Evolutionary conservation across 2,113 vertebrate genomes (phyloP), one percentile per base, ranked within the genome.

Genomic region (Oxyura jamaicensis): DNA sequence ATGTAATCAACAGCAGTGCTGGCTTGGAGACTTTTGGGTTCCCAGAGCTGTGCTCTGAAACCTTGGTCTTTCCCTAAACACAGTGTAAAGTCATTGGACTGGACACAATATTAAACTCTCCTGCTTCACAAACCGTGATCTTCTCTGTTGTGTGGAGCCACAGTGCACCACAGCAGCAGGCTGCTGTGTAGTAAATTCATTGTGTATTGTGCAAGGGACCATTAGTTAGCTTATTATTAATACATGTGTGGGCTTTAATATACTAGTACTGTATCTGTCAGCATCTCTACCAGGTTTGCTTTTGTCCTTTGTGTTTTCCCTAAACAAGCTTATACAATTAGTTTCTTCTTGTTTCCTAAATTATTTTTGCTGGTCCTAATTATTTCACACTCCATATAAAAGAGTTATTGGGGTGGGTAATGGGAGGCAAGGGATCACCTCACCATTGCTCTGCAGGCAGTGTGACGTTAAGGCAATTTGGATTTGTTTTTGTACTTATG

Each of bases 371-470:
- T 97, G 95, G 94, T 97, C 74, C 98, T 98, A 98, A 98, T 98
- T 98, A 98, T 98, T 98, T 98, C 97, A 98, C 97, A 98, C 98
- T 98, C 97, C 97, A 98, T 98, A 98, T 98, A 98, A 97, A 98
- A 98, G 98, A 98, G 97, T 98, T 98, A 98, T 98, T 97, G 97
- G 97, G 97, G 92, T 97, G 96, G 97, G 96, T 98, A 98, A 98
- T 98, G 97, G 96, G 97, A 98, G 94, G 68, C 97, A 2, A 95
- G 97, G 98, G 98, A 98, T 97, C 93, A 44, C 93, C 97, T 97
- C 17, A 0, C 69, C 50, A 79, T 94, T 95, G 95, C 94, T 81
- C 94, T 88, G n/a, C 58, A 39, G 97, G 95, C 96, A 97, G 55
- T 72, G 62, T 97, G 97, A 97, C 60, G 36, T 86, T 96, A 94